Base-by-base conservation (phyloP, 2,888 invertebrate genomes). In the Cryptus armator region DNA sequence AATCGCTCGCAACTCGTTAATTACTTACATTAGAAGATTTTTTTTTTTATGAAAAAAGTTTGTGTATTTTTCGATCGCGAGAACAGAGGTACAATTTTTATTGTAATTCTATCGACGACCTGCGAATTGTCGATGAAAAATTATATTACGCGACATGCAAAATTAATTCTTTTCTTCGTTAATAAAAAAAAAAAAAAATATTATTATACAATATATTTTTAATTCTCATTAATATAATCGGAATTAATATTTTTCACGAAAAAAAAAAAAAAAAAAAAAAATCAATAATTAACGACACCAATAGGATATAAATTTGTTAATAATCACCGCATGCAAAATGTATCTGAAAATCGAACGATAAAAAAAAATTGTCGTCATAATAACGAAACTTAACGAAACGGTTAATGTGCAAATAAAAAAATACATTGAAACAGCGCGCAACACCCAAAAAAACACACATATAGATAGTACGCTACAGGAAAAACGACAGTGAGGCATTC, bases 361-460 rank as follows among this genome's bases (percentile, higher is more conserved):
- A 44, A 16, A 16, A 9, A 48, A 62, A 6, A 37, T 3, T n/a
- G 7, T 64, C 16, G 43, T 19, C 12, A 19, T 16, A 66, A n/a
- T 43, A n/a, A 37, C 12, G 4, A 43, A 66, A n/a, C n/a, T n/a
- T n/a, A 10, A 75, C 24, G 2, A 12, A 32, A 29, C 2, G 37
- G 10, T 66, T 19, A 66, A n/a, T 16, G 7, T 67, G 29, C 14
- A 64, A 24, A 51, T 71, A 24, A 51, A 6, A 29, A 67, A 59
- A 59, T 62, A 64, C 72, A 53, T 43, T 37, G 44, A 74, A 72
- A 56, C 59, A 77, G 44, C 84, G 81, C 81, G 81, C 84, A 81
- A 70, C 29, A 48, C 51, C 37, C 44, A 64, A 59, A 12, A 12
- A 76, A 80, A 62, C 44, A 56, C 19, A 74, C 67, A 70, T 3